These are phyloP conservation scores for Apis dorsata DNA, from an alignment of 1,140 invertebrate genomes.

Conservation along the genomic window DNA sequence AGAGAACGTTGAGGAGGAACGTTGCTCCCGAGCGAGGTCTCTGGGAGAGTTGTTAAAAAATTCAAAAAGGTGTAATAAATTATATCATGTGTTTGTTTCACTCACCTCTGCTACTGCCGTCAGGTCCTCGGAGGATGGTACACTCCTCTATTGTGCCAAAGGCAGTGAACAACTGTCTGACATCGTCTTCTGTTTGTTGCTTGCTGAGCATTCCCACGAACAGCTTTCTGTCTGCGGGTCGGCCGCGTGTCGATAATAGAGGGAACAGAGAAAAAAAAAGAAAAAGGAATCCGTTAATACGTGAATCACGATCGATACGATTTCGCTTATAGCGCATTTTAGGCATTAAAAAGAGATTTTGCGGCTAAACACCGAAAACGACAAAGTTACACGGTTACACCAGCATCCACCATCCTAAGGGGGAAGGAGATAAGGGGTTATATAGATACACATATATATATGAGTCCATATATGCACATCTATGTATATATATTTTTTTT, in stretches of 20 bases:
- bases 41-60: background rate
- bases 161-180: slow-evolving; percentile 96
- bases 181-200: slow-evolving; percentile 99
- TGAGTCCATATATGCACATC: background rate
- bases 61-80: background rate
- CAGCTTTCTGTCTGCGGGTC: slow-evolving; percentile 94
- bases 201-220: slow-evolving; percentile 99
- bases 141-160: slow-evolving; percentile 99
- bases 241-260: slow-evolving; percentile 68
- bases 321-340: slow-evolving; percentile 45
- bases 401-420: slow-evolving; percentile 79
- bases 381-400: slow-evolving; percentile 80
- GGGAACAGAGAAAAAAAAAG: slow-evolving; percentile 67
- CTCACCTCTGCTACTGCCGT: slow-evolving; percentile 97
- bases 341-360: slow-evolving; percentile 72
- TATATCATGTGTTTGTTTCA: slow-evolving; percentile 27
- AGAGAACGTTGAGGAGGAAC: too few species aligned
- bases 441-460: slow-evolving; percentile 53
- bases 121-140: slow-evolving; percentile 97
- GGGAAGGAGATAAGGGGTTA: slow-evolving; percentile 59
- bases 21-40: too few species aligned
- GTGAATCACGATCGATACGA: background rate
- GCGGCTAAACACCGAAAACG: slow-evolving; percentile 79
- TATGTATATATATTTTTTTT: slow-evolving; percentile 30
- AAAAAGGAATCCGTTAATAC: slow-evolving; percentile 68